phyloP scores from a whole-genome alignment of 1,140 invertebrate species.

The Drosophila sucinea region DNA sequence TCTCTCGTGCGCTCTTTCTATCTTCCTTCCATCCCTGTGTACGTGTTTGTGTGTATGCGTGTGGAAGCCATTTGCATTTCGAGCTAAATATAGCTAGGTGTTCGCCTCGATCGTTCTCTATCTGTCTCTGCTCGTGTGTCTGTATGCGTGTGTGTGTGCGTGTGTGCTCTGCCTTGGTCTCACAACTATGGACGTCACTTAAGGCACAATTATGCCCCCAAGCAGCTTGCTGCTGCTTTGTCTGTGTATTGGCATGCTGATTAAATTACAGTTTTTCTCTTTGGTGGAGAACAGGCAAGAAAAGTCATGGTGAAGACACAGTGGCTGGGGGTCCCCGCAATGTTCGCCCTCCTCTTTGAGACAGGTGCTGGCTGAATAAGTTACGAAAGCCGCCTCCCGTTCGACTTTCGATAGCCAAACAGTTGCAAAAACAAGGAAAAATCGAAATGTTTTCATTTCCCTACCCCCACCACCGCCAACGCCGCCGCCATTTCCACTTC shows the following conservation, averaged over 20 bases:
- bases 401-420: slow-evolving; percentile 3
- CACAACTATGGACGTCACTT: slow-evolving; percentile 39
- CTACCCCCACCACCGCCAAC: not conserved
- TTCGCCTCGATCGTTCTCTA: slow-evolving; percentile 48
- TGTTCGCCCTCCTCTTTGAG: slow-evolving; percentile 15
- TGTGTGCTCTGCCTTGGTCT: slow-evolving; percentile 45
- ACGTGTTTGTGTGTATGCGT: slow-evolving; percentile 12
- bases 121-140: slow-evolving; percentile 1
- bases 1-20: not conserved
- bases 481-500: not conserved
- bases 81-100: slow-evolving; percentile 70
- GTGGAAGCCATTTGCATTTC: slow-evolving; percentile 71
- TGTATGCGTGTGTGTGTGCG: slow-evolving; percentile 25
- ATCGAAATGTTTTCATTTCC: slow-evolving; percentile 19
- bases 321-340: slow-evolving; percentile 8
- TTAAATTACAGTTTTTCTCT: slow-evolving; percentile 70
- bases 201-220: not conserved
- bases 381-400: slow-evolving; percentile 66
- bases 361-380: slow-evolving; percentile 71
- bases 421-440: slow-evolving; percentile 56
- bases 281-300: not conserved
- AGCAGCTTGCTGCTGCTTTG: not conserved
- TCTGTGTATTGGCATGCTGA: slow-evolving; percentile 57
- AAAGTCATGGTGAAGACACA: not conserved
- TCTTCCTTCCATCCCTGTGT: slow-evolving; percentile 9